Evolutionary conservation across 2,888 invertebrate species (phyloP), one percentile per base, ranked within the genome.

Genomic region (Dione juno): DNA sequence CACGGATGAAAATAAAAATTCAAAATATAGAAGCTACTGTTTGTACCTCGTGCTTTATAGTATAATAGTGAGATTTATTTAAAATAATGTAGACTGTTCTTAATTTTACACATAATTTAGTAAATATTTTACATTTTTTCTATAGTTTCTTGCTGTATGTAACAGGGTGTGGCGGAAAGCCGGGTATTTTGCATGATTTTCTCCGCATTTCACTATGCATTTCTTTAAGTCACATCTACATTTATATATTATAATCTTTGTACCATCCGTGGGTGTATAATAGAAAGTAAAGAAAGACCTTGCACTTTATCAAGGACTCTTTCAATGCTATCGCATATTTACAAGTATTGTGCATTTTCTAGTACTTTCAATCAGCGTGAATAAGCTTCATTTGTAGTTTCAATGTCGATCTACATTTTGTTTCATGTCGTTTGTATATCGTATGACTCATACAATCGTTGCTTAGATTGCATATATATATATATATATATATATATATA

Each of bases 261-360:
- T 13, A 7, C 8, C 45, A 48, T 40, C 45, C 66, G 70, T 66
- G 66, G 66, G 43, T 59, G 54, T 45, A 72, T 71, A 67, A 59
- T 71, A 61, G 41, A 54, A 64, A 53, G 19, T 37, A 35, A 37
- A 54, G 68, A 40, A 48, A 54, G 69, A 68, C 69, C 73, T 74
- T 73, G 57, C 70, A 70, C 65, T 70, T 50, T 66, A 54, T 63
- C 59, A 72, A 73, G 69, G 74, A 74, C 69, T 73, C 63, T 45
- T 53, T 64, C 74, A 71, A 71, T 71, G 74, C 65, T 50, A 63
- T 64, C 35, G 61, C 61, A 57, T 64, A 64, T 66, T 66, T 70
- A 70, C 66, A 73, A 73, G 71, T 74, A 66, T 65, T 54, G 54
- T 69, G 68, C 68, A 69, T 69, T 69, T 69, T 63, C 21, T 64